Evolutionary conservation across 1,140 invertebrate genomes (phyloP).

Genomic region (Trichonephila inaurata): DNA sequence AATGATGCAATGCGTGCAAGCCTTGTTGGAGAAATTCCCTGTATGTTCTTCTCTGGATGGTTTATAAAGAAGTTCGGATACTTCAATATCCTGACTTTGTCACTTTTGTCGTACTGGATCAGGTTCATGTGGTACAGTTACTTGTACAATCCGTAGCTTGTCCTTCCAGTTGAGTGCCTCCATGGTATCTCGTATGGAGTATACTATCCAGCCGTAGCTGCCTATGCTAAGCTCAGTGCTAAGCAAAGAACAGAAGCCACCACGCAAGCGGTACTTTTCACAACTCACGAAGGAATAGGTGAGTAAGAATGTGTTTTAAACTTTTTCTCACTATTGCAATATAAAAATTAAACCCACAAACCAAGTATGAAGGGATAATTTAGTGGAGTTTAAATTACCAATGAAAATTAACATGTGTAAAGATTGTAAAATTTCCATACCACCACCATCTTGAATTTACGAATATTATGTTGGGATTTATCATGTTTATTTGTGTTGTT

Average conservation of each 20-base stretch:
- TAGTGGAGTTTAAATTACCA: too few species aligned
- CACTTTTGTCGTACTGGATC: slow-evolving; percentile 86
- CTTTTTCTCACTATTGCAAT: too few species aligned
- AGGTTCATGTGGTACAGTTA: slow-evolving; percentile 92
- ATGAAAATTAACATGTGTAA: too few species aligned
- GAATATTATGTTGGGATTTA: too few species aligned
- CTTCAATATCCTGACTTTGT: slow-evolving; percentile 89
- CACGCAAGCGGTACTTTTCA: slow-evolving; percentile 84
- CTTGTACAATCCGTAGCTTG: slow-evolving; percentile 86
- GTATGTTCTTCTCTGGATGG: slow-evolving; percentile 91
- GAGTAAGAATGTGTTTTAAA: slow-evolving; percentile 6
- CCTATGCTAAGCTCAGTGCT: slow-evolving; percentile 91
- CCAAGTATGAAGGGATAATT: too few species aligned
- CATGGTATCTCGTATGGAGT: slow-evolving; percentile 94
- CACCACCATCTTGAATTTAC: too few species aligned
- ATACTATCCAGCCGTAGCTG: slow-evolving; percentile 92
- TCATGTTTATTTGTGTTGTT: too few species aligned
- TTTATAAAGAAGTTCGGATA: slow-evolving; percentile 92
- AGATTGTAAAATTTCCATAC: too few species aligned
- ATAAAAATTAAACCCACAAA: too few species aligned
- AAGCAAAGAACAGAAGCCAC: slow-evolving; percentile 93
- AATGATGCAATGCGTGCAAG: slow-evolving; percentile 82
- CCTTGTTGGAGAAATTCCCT: slow-evolving; percentile 91
- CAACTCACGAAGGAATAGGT: slow-evolving; percentile 75
- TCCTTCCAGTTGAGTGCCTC: slow-evolving; percentile 90